These are phyloP conservation scores for Eurytoma adleriae DNA, from an alignment of 2,888 invertebrate genomes.

Conservation along the genomic window DNA sequence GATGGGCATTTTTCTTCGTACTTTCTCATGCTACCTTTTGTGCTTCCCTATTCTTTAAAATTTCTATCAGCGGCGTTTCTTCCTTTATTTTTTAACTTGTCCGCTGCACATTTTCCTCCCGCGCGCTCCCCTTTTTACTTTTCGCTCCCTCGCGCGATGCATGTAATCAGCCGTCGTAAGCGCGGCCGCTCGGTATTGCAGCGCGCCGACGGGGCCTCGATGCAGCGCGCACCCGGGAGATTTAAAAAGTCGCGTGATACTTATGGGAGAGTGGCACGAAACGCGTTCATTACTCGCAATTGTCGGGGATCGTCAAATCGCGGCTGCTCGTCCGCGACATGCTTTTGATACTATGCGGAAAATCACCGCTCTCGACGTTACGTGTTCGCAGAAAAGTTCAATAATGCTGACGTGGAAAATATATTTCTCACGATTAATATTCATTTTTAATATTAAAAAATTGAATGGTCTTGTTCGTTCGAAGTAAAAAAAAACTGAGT, in stretches of 20 bases:
- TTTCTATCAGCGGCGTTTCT: neutral
- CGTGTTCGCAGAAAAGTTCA: neutral
- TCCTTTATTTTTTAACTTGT: neutral
- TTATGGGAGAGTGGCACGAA: constrained; percentile 50
- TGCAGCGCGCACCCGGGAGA: constrained; percentile 5
- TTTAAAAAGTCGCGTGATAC: constrained; percentile 50
- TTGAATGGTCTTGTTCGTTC: neutral
- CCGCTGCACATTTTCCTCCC: too few species aligned
- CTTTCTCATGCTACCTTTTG: neutral
- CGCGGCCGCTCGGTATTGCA: neutral
- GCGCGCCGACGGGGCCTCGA: constrained; percentile 5
- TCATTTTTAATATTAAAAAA: neutral
- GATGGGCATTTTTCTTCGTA: constrained; percentile 2
- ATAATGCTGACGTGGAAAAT: neutral
- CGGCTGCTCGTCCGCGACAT: constrained; percentile 9
- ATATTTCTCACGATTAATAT: neutral
- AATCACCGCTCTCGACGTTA: constrained; percentile 35
- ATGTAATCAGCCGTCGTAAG: constrained; percentile 41
- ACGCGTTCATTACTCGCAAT: constrained; percentile 53
- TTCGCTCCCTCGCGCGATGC: constrained; percentile 6
- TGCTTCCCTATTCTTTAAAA: neutral
- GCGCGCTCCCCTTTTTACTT: neutral
- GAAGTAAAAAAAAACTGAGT: neutral
- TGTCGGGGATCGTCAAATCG: constrained; percentile 52
- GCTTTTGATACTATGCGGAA: constrained; percentile 26